Evolutionary conservation across 1,140 invertebrate species (phyloP), one percentile per base, ranked within the genome.

Genomic region (Atta colombica): DNA sequence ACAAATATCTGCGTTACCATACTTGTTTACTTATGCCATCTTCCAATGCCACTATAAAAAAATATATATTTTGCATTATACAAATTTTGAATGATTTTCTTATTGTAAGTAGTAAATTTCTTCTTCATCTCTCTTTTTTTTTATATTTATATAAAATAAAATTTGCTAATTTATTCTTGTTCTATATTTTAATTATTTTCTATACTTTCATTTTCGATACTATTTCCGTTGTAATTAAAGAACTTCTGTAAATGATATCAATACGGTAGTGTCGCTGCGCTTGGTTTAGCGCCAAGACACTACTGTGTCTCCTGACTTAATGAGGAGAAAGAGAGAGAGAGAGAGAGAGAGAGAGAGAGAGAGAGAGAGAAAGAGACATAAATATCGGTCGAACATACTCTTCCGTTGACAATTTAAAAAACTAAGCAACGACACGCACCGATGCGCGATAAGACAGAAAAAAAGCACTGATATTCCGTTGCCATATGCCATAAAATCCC

Each of bases 21-120:
- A 58, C 45, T 81, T 55, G 66, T 49, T 51, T 88, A 85, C 28
- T 10, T 78, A 85, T 58, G 6, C 58, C 7, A 25, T 49, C 10
- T 14, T 21, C 77, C 75, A 69, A 53, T 74, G 66, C 28, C 39
- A 58, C 18, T 49, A 51, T 51, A 16, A 31, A 25, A 68, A 39
- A 60, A n/a, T 75, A n/a, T 75, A 21, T 6, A 77, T 7, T 8
- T 71, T 14, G 10, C 21, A 6, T 60, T 60, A 10, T 16, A 45
- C 39, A 18, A 69, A 55, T 51, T 71, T 71, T 81, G 14, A 71
- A 39, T 18, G 35, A 3, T 6, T n/a, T 69, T 25, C 60, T 25
- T 45, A 49, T n/a, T 14, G 14, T 12, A 18, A 18, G 7, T 28
- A 53, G 31, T 28, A 35, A 65, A 65, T 65, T 53, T 25, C 35